phyloP scores from a whole-genome alignment of 2,113 vertebrate genomes.

The Trichechus manatus region DNA sequence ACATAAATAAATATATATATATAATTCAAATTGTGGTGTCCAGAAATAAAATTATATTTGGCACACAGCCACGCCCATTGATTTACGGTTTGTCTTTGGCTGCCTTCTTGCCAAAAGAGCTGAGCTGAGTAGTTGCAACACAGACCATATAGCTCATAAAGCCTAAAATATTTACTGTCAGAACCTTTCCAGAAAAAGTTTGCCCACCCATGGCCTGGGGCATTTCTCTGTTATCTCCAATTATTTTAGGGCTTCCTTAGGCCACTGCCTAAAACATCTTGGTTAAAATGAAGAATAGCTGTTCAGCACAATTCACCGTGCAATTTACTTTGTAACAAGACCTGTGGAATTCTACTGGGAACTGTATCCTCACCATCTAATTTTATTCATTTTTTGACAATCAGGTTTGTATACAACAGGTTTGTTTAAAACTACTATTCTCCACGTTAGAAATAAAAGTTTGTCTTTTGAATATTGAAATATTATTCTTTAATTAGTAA shows the following conservation, averaged over 20 bases:
- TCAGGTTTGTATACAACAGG: not conserved
- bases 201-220: not conserved
- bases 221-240: not conserved
- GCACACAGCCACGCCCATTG: no score
- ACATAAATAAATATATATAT: not conserved
- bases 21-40: no score
- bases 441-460: not conserved
- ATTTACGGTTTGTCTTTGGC: no score
- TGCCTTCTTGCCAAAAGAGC: no score
- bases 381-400: not conserved
- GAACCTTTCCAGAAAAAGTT: not conserved
- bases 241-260: not conserved
- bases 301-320: not conserved
- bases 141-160: not conserved
- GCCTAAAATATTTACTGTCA: not conserved
- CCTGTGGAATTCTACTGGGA: not conserved
- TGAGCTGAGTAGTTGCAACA: no score
- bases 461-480: constrained; percentile 36
- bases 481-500: not conserved
- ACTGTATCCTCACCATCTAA: not conserved
- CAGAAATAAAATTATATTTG: no score
- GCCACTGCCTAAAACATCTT: no score
- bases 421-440: not conserved
- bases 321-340: not conserved
- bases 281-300: not conserved